A percentile compares a stretch with the other conserved stretches of the same genome.
Evolutionary conservation across 2,888 invertebrate species (phyloP).

Genomic region (Tachina fera): DNA sequence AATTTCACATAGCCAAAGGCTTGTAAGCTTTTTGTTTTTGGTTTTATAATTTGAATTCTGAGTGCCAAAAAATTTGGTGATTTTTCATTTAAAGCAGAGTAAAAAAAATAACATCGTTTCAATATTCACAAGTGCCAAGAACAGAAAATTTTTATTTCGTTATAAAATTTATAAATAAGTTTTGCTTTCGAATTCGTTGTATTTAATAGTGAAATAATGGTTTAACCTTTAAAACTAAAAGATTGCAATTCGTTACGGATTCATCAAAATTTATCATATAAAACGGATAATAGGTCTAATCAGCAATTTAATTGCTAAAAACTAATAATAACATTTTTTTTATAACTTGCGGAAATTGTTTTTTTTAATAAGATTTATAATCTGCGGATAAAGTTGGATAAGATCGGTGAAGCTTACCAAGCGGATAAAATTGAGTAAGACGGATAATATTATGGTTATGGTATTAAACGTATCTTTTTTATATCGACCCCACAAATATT

Average conservation of each 20-base stretch:
- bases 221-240: neutral
- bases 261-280: neutral
- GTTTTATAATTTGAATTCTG: neutral
- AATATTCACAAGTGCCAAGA: slow-evolving; percentile 47
- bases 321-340: too few relatives aligned
- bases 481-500: too few relatives aligned
- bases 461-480: too few relatives aligned
- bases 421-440: too few relatives aligned
- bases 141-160: slow-evolving; percentile 13
- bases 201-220: neutral
- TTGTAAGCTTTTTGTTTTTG: neutral
- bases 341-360: too few relatives aligned
- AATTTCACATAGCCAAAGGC: neutral
- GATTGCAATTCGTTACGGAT: neutral
- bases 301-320: too few relatives aligned
- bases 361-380: neutral
- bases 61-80: neutral
- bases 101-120: neutral
- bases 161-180: neutral
- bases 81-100: neutral
- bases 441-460: too few relatives aligned
- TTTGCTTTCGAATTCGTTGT: neutral
- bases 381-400: neutral
- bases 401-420: neutral
- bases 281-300: too few relatives aligned